Conservation (phyloP, 1,140 invertebrate species). For the Bicyclus anynana region DNA sequence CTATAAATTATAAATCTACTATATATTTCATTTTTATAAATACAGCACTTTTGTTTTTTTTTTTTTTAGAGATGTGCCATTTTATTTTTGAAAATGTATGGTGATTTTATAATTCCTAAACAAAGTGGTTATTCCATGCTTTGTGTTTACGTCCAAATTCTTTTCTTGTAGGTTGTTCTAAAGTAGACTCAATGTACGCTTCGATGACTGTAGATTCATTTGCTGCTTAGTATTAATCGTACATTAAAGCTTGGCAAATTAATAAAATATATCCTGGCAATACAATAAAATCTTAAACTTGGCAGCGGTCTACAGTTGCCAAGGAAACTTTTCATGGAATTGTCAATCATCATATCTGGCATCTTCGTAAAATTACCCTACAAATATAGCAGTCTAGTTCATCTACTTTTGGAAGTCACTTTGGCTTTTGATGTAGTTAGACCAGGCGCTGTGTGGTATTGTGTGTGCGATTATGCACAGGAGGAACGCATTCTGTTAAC, state of each 20-base stretch:
- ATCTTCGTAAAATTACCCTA: too few relatives aligned
- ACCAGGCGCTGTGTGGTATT: too few relatives aligned
- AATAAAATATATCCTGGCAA: too few relatives aligned
- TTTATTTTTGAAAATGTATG: slow-evolving; percentile 40
- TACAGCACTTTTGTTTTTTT: slow-evolving; percentile 29
- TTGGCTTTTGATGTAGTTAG: too few relatives aligned
- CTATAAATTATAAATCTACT: slow-evolving; percentile 28
- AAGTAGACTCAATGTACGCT: slow-evolving; percentile 73
- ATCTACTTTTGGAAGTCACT: too few relatives aligned
- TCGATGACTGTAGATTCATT: slow-evolving; percentile 37
- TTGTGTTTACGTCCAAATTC: slow-evolving; percentile 48
- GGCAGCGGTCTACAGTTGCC: too few relatives aligned
- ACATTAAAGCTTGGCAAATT: not conserved
- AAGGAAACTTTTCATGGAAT: too few relatives aligned
- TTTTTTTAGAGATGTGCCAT: slow-evolving; percentile 50
- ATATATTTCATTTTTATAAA: slow-evolving; percentile 34
- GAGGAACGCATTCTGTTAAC: too few relatives aligned
- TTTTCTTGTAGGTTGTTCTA: slow-evolving; percentile 68
- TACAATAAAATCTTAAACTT: too few relatives aligned
- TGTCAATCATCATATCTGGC: too few relatives aligned
- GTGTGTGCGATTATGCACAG: too few relatives aligned
- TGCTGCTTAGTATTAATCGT: slow-evolving; percentile 23
- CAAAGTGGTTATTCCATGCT: slow-evolving; percentile 32
- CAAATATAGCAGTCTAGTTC: too few relatives aligned
- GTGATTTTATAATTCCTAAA: slow-evolving; percentile 50